phyloP scores from a whole-genome alignment of 2,888 invertebrate species.

The Yponomeuta cagnagella region DNA sequence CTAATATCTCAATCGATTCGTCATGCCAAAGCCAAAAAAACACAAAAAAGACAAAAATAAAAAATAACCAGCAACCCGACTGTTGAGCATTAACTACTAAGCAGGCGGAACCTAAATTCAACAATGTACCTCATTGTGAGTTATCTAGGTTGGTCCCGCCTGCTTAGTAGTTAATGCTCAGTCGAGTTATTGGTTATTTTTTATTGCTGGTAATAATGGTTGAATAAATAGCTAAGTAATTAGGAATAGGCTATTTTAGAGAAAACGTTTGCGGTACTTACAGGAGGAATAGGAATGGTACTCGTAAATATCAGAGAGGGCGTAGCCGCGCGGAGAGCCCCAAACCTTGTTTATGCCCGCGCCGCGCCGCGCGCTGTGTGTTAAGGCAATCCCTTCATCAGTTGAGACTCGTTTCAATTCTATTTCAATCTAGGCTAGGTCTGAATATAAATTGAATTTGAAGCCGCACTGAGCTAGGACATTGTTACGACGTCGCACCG shows the following conservation, averaged over 20 bases:
- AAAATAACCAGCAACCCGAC: no score
- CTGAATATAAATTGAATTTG: slow-evolving; percentile 62
- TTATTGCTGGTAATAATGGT: background rate
- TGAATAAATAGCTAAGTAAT: background rate
- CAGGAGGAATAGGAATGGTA: background rate
- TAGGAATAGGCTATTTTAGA: background rate
- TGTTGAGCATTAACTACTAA: no score
- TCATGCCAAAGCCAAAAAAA: no score
- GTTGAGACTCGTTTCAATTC: slow-evolving; percentile 55
- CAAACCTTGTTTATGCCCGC: background rate
- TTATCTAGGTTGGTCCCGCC: no score
- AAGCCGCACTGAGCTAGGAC: slow-evolving; percentile 34
- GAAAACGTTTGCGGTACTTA: background rate
- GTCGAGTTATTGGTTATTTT: no score
- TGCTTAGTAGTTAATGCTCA: no score
- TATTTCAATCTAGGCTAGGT: slow-evolving; percentile 41
- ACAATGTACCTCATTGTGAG: no score
- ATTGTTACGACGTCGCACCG: slow-evolving; percentile 12
- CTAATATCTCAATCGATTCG: no score
- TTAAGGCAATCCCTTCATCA: slow-evolving; percentile 28
- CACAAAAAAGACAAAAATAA: no score
- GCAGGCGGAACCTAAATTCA: no score
- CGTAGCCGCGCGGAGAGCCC: background rate
- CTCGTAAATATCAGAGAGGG: background rate
- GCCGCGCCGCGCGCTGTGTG: background rate